Percentiles rank a stretch among this genome's conserved stretches.
Evolutionary conservation across 2,888 invertebrate species (phyloP).

Genomic region (Dyspetes luteomarginatus): DNA sequence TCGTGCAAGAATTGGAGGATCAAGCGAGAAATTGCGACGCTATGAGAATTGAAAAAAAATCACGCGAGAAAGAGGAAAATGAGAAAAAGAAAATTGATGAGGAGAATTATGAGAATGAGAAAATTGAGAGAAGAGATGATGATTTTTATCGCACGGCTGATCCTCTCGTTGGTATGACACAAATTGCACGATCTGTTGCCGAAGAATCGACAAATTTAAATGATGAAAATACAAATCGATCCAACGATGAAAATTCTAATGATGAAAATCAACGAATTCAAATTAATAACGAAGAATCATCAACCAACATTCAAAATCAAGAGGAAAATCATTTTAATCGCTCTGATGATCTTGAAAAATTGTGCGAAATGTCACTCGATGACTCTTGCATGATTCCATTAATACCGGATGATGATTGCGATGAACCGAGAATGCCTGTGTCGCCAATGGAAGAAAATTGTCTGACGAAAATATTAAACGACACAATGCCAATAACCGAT

Average conservation of each 20-base stretch:
- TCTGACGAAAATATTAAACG: conserved; percentile 73
- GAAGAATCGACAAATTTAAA: conserved; percentile 26
- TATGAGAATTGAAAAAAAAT: background rate
- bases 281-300: conserved; percentile 54
- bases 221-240: conserved; percentile 19
- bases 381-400: conserved; percentile 71
- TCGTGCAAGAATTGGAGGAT: conserved; percentile 60
- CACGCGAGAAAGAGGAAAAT: background rate
- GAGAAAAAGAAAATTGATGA: background rate
- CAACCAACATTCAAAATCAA: conserved; percentile 42
- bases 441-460: conserved; percentile 74
- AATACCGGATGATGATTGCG: conserved; percentile 68
- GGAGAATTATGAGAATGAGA: conserved; percentile 28
- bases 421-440: conserved; percentile 73
- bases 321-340: conserved; percentile 62
- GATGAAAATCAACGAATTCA: conserved; percentile 39
- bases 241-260: conserved; percentile 1
- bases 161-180: conserved; percentile 65
- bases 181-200: conserved; percentile 26
- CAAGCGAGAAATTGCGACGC: conserved; percentile 6
- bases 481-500: conserved; percentile 72
- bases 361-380: conserved; percentile 68
- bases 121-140: background rate
- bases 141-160: conserved; percentile 65
- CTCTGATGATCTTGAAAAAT: conserved; percentile 68